These are phyloP conservation scores for Microtus pennsylvanicus DNA, from an alignment of 2,113 vertebrate genomes.

Conservation along the genomic window DNA sequence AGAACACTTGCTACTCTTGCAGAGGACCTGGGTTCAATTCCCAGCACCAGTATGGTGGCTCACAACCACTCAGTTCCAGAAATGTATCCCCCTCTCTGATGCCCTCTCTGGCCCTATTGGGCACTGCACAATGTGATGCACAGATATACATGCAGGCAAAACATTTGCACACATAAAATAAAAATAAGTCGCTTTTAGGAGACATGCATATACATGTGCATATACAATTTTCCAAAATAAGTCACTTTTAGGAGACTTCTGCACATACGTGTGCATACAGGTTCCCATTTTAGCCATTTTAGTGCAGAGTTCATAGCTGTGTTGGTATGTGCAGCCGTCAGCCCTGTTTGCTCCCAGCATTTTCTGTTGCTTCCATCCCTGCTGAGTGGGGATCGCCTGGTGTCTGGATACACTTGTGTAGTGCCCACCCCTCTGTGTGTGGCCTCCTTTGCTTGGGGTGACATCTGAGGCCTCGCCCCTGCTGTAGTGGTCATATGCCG, in stretches of 20 bases:
- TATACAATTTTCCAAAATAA: not conserved
- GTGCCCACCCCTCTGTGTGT: too few species aligned
- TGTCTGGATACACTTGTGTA: not conserved
- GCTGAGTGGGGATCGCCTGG: too few species aligned
- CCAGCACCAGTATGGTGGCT: not conserved
- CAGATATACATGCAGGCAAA: not conserved
- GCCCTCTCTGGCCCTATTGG: not conserved
- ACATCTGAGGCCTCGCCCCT: not conserved
- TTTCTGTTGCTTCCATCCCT: not conserved
- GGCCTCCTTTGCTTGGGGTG: not conserved
- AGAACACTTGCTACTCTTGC: not conserved
- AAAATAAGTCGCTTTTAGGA: not conserved
- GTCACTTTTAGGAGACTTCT: too few species aligned
- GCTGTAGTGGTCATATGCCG: not conserved
- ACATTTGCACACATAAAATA: not conserved
- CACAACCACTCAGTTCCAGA: not conserved
- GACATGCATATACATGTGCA: too few species aligned
- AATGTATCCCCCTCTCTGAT: not conserved
- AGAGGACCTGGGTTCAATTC: not conserved
- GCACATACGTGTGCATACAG: not conserved
- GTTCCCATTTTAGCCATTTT: not conserved
- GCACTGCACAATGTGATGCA: not conserved
- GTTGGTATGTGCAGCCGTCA: too few species aligned
- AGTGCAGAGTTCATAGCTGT: not conserved
- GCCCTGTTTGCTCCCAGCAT: not conserved